Conservation (phyloP, 2,113 vertebrate genomes). For the Mus spicilegus region DNA sequence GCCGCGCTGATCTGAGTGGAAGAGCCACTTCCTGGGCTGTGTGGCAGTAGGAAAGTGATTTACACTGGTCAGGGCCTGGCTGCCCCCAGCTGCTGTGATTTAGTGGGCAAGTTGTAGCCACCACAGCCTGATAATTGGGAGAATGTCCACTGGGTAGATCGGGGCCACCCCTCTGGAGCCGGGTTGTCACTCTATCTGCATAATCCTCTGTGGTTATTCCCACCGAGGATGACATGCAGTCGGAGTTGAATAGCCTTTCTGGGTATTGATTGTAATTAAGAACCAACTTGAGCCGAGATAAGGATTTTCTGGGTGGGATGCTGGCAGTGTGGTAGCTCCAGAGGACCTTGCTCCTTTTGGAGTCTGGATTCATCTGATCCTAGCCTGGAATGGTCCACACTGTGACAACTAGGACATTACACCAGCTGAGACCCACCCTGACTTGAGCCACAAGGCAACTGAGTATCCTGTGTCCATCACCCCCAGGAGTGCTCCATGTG, state of each 20-base stretch:
- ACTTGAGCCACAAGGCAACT: rapidly evolving
- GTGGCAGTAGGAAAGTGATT: constrained; percentile 80
- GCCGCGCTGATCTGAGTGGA: constrained; percentile 72
- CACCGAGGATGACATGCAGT: constrained; percentile 35
- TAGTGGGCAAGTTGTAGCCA: constrained; percentile 67
- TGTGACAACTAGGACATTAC: rapidly evolving
- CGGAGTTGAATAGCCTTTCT: constrained; percentile 74
- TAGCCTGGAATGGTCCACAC: background rate
- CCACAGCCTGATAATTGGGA: constrained; percentile 71
- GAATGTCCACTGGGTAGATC: constrained; percentile 68
- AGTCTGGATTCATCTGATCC: background rate
- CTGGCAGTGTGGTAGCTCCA: background rate
- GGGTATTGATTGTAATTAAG: constrained; percentile 83
- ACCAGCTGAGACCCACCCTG: background rate
- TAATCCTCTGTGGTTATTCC: constrained; percentile 60
- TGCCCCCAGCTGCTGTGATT: rapidly evolving
- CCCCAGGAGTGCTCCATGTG: no score
- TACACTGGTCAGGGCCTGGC: constrained; percentile 78
- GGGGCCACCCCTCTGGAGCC: background rate
- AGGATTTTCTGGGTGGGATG: constrained; percentile 39
- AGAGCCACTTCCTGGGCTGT: constrained; percentile 50
- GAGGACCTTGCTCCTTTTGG: background rate
- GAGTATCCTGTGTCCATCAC: rapidly evolving
- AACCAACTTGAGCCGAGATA: constrained; percentile 72
- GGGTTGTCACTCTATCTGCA: constrained; percentile 11